Evolutionary conservation across 2,113 vertebrate genomes (phyloP).

Genomic region (Lampris megalopsis): DNA sequence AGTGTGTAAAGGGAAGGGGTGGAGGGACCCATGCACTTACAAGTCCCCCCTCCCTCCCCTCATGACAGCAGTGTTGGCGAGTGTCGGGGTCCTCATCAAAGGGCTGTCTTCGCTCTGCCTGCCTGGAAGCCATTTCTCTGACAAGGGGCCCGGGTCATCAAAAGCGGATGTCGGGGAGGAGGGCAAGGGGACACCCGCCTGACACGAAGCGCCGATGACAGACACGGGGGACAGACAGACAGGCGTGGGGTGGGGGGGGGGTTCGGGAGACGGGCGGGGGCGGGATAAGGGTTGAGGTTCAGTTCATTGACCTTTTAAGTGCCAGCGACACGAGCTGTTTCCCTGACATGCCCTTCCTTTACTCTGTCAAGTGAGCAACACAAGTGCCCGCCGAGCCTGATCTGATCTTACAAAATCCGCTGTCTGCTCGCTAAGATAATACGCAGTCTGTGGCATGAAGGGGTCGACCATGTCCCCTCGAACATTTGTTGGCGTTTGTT

Average conservation of each 20-base stretch:
- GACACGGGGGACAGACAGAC: slow-evolving; percentile 65
- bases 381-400: neutral
- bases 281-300: slow-evolving; percentile 57
- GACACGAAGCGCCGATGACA: slow-evolving; percentile 17
- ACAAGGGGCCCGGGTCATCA: slow-evolving; percentile 72
- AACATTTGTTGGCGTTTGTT: neutral
- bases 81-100: slow-evolving; percentile 77
- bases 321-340: slow-evolving; percentile 74
- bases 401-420: slow-evolving; percentile 59
- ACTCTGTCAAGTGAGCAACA: slow-evolving; percentile 67
- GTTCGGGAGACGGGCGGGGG: slow-evolving; percentile 16
- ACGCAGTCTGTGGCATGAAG: slow-evolving; percentile 53
- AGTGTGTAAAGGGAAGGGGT: slow-evolving; percentile 40
- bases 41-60: slow-evolving; percentile 56
- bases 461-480: slow-evolving; percentile 11
- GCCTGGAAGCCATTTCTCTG: slow-evolving; percentile 71
- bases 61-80: slow-evolving; percentile 67
- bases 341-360: slow-evolving; percentile 80
- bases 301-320: slow-evolving; percentile 77
- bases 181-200: slow-evolving; percentile 61
- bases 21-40: slow-evolving; percentile 54
- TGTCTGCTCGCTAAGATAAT: slow-evolving; percentile 43
- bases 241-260: slow-evolving; percentile 28
- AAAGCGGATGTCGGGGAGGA: slow-evolving; percentile 61
- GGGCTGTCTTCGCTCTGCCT: slow-evolving; percentile 69